Percentiles rank a stretch among this genome's conserved stretches.
These are phyloP conservation scores for Geococcyx californianus DNA, from an alignment of 2,113 vertebrate genomes.

Conservation along the genomic window DNA sequence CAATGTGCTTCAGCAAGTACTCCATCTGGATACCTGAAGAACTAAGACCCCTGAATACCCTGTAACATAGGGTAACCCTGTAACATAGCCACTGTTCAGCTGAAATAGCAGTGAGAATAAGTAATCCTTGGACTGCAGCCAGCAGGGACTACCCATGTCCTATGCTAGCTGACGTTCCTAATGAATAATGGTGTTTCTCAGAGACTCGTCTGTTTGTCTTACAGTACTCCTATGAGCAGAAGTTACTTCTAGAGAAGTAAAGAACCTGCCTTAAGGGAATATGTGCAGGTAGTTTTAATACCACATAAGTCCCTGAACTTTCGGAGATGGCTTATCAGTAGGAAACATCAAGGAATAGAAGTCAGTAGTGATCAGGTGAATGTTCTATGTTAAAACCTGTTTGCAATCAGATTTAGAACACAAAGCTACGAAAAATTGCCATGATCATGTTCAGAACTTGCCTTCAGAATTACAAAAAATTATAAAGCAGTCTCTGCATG, in stretches of 20 bases:
- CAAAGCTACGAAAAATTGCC: background rate
- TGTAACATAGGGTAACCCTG: rapidly evolving
- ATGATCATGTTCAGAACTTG: background rate
- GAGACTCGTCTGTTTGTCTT: background rate
- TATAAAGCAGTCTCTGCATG: background rate
- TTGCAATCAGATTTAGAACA: background rate
- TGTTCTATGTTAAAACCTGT: background rate
- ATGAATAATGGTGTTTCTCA: background rate
- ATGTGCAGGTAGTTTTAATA: background rate
- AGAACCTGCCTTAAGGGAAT: background rate
- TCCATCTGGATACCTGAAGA: background rate
- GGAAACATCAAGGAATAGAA: background rate
- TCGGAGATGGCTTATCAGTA: background rate
- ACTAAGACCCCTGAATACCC: rapidly evolving
- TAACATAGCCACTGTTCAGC: background rate
- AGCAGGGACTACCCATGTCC: too few species aligned
- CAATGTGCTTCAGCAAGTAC: background rate
- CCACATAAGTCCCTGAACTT: background rate
- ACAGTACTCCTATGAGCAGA: background rate
- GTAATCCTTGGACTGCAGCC: background rate
- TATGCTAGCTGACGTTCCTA: background rate
- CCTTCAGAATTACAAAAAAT: background rate
- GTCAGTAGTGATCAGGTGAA: background rate
- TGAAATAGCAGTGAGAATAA: background rate
- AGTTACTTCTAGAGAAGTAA: background rate